Evolutionary conservation across 1,140 invertebrate genomes (phyloP).

Genomic region (Aphaenogaster floridana): DNA sequence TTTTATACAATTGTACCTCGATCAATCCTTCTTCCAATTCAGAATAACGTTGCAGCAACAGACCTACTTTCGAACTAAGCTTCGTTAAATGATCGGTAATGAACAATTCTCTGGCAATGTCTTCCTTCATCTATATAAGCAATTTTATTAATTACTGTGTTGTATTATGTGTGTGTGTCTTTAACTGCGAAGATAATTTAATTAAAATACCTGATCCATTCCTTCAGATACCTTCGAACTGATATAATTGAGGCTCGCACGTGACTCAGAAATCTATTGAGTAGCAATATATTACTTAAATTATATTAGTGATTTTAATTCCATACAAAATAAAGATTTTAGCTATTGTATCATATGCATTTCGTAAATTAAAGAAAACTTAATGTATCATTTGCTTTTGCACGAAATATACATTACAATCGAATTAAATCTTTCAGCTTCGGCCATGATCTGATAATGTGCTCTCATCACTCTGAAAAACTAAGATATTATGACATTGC

Average conservation of each 20-base stretch:
- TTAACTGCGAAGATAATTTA: constrained; percentile 11
- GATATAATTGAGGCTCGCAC: constrained; percentile 77
- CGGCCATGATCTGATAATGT: constrained; percentile 77
- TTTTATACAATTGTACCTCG: constrained; percentile 74
- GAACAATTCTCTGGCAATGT: constrained; percentile 79
- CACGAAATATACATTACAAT: constrained; percentile 72
- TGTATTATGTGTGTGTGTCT: not conserved
- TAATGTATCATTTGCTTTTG: not conserved
- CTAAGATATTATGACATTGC: constrained; percentile 66
- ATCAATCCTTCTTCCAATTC: constrained; percentile 79
- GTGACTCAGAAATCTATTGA: constrained; percentile 68
- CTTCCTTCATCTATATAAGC: constrained; percentile 79
- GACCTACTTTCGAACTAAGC: constrained; percentile 72
- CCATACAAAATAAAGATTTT: not conserved
- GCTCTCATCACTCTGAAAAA: constrained; percentile 76
- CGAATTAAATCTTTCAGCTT: constrained; percentile 76
- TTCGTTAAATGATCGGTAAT: constrained; percentile 81
- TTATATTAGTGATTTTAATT: not conserved
- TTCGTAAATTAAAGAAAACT: constrained; percentile 22
- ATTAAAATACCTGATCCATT: constrained; percentile 77
- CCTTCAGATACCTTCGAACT: constrained; percentile 74
- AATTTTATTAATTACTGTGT: constrained; percentile 29
- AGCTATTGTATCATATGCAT: not conserved
- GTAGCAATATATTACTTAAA: constrained; percentile 6
- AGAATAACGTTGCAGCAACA: constrained; percentile 72